Conservation (phyloP, 2,113 vertebrate genomes). For the Megaceryle maxima region DNA sequence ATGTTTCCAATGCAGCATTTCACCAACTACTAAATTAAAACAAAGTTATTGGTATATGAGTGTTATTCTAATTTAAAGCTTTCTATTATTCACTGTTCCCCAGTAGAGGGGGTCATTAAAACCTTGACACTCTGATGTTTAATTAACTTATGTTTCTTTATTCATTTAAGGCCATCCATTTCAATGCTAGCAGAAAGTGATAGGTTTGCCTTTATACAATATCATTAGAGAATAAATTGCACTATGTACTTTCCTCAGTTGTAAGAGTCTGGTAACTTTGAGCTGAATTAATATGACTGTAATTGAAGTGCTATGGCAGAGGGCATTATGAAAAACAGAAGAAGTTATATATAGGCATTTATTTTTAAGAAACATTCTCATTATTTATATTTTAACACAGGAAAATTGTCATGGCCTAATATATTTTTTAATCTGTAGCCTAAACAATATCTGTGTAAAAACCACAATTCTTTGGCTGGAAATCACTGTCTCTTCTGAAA, state of each 20-base stretch:
- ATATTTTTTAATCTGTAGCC: neutral
- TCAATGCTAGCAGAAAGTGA: neutral
- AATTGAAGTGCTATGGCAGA: neutral
- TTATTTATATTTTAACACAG: neutral
- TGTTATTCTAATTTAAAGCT: neutral
- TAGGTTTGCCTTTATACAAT: neutral
- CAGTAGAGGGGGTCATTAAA: conserved; percentile 1
- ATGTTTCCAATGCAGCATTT: neutral
- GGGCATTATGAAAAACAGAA: neutral
- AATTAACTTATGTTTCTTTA: conserved; percentile 24
- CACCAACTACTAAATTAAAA: neutral
- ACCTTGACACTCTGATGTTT: neutral
- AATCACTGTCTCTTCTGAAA: neutral
- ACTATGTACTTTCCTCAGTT: neutral
- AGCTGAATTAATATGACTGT: conserved; percentile 1
- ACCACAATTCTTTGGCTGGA: neutral
- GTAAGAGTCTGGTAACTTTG: conserved; percentile 11
- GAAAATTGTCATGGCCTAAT: neutral
- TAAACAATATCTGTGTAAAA: neutral
- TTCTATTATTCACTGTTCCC: neutral
- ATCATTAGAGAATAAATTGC: conserved; percentile 40
- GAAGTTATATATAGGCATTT: neutral
- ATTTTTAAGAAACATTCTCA: neutral
- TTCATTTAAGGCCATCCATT: neutral
- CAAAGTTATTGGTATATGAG: neutral